Base-by-base conservation (phyloP, 2,797 vertebrate species). In the Bradypodion pumilum region DNA sequence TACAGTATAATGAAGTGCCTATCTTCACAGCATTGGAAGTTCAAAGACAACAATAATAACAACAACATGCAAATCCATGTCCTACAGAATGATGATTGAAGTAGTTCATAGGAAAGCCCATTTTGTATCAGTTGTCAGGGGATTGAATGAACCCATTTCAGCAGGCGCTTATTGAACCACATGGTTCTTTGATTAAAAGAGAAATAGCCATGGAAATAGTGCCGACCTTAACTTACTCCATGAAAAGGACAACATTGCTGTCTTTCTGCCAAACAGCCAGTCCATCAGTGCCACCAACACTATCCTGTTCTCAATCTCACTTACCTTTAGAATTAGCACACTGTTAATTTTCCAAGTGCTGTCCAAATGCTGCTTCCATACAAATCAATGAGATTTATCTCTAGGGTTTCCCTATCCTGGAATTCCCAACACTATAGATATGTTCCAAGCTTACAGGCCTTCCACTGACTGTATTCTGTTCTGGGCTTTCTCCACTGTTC, bases 331-430 rank as follows among this genome's bases (percentile, higher is more conserved):
- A 49, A 4, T 74, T n/a, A 56, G 19, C n/a, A 10, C 66, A 78
- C 70, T 74, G 59, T 32, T 46, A 69, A 46, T 78, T 19, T 52
- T 21, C 77, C 68, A 79, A 73, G 74, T 46, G 69, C 42, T 74
- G 59, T 21, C 77, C 68, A 79, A 73, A 79, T 46, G 69, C 42
- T 74, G 59, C 69, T 82, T 74, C 70, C n/a, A 49, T 74, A 35
- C 35, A 63, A 73, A 84, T 23, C 49, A 73, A 63, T 32, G 78
- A 27, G 13, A 52, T 56, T 6, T 56, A 2, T 27, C 60, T 44
- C 25, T 35, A 59, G 19, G 37, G 32, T 27, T 68, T 80, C 49
- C 25, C 60, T 79, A 37, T 19, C 59, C 79, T 65, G 37, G 32
- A 40, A 52, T 40, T 56, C 29, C 52, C 15, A 75, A 60, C 63